phyloP scores from a whole-genome alignment of 2,113 vertebrate genomes.

The Aplodontia rufa region DNA sequence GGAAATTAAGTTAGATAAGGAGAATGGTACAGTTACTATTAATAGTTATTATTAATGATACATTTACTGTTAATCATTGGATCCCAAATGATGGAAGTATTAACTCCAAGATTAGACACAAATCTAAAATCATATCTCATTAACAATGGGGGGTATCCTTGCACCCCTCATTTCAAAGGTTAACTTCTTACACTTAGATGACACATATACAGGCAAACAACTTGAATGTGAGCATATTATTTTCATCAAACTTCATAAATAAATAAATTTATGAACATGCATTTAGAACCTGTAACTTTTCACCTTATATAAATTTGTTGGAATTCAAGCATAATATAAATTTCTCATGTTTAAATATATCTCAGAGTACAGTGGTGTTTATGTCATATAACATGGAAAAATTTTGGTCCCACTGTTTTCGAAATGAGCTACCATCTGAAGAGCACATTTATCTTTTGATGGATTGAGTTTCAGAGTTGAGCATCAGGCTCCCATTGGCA shows the following conservation, averaged over 20 bases:
- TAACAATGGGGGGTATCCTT: rapidly evolving
- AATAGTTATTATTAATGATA: too few species aligned
- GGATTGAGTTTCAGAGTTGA: not conserved
- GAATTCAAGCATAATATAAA: not conserved
- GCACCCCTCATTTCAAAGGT: not conserved
- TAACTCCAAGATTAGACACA: not conserved
- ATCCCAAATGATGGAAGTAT: not conserved
- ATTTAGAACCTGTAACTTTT: not conserved
- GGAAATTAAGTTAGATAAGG: not conserved
- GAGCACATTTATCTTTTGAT: not conserved
- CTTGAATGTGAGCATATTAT: not conserved
- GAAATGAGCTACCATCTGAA: not conserved
- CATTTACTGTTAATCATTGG: not conserved
- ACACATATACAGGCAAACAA: not conserved
- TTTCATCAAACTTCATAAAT: not conserved
- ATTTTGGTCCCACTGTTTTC: not conserved
- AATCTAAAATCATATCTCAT: not conserved
- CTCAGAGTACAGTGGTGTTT: not conserved
- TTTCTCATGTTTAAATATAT: not conserved
- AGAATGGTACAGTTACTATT: too few species aligned
- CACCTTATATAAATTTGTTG: not conserved
- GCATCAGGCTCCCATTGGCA: not conserved
- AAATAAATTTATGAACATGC: not conserved
- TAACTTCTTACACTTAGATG: not conserved
- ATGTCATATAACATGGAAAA: not conserved